These are phyloP conservation scores for Timema podura DNA, from an alignment of 2,888 invertebrate genomes.

Conservation along the genomic window DNA sequence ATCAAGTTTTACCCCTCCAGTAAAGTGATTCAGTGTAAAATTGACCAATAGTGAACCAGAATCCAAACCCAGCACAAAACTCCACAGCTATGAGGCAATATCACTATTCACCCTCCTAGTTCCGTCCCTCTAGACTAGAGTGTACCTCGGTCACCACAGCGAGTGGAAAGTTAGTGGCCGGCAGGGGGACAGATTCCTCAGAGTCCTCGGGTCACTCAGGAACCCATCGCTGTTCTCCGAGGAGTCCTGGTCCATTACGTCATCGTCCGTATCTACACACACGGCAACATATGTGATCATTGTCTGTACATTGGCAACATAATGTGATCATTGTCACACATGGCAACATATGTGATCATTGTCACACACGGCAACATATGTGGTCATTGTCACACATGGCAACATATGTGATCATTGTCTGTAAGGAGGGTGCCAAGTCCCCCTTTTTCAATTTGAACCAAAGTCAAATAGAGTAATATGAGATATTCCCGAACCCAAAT, in stretches of 20 bases:
- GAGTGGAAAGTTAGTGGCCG: conserved; percentile 18
- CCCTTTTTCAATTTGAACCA: no score
- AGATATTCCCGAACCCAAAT: no score
- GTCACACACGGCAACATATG: conserved; percentile 15
- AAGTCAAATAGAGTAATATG: no score
- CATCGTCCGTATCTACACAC: conserved; percentile 31
- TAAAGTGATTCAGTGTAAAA: no score
- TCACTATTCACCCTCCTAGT: not conserved
- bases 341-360: conserved; percentile 31
- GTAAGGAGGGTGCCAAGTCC: not conserved
- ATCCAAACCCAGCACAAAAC: no score
- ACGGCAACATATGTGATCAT: not conserved
- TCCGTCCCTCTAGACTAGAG: not conserved
- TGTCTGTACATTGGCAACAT: not conserved
- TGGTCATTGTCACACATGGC: not conserved
- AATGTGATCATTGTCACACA: conserved; percentile 16
- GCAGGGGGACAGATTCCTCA: conserved; percentile 8
- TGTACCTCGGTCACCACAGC: conserved; percentile 24
- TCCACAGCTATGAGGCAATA: no score
- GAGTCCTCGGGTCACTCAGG: conserved; percentile 20
- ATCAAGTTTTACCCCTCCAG: not conserved
- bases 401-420: conserved; percentile 13
- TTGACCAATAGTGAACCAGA: no score
- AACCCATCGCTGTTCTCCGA: conserved; percentile 28
- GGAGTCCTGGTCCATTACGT: conserved; percentile 28